Evolutionary conservation across 2,113 vertebrate genomes (phyloP).

Genomic region (Oceanites oceanicus): DNA sequence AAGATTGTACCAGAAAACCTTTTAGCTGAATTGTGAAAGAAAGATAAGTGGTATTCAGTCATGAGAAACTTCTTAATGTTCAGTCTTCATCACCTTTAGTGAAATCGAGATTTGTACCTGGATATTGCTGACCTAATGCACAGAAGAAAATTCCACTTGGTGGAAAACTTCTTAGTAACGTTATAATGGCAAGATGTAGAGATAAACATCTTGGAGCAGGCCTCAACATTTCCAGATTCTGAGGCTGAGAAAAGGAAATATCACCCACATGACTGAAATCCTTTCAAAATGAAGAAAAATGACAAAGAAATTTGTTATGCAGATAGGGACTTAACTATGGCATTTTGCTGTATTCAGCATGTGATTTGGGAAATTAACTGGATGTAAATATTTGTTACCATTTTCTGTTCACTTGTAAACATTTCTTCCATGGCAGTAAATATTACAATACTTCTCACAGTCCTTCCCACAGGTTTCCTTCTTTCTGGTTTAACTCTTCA

Average conservation of each 20-base stretch:
- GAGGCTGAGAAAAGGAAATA: background rate
- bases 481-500: background rate
- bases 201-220: background rate
- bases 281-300: background rate
- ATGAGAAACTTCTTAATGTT: background rate
- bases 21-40: background rate
- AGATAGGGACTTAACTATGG: background rate
- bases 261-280: background rate
- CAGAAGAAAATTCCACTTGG: background rate
- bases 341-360: background rate
- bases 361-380: background rate
- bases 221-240: background rate
- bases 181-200: background rate
- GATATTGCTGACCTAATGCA: background rate
- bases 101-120: background rate
- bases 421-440: background rate
- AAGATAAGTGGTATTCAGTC: background rate
- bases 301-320: background rate
- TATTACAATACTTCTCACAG: background rate
- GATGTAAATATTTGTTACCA: background rate
- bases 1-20: background rate
- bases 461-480: background rate
- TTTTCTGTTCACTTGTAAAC: background rate
- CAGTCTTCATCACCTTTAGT: background rate
- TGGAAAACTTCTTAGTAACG: background rate